These are phyloP conservation scores for Bombus pascuorum DNA, from an alignment of 1,140 invertebrate genomes.

Conservation along the genomic window DNA sequence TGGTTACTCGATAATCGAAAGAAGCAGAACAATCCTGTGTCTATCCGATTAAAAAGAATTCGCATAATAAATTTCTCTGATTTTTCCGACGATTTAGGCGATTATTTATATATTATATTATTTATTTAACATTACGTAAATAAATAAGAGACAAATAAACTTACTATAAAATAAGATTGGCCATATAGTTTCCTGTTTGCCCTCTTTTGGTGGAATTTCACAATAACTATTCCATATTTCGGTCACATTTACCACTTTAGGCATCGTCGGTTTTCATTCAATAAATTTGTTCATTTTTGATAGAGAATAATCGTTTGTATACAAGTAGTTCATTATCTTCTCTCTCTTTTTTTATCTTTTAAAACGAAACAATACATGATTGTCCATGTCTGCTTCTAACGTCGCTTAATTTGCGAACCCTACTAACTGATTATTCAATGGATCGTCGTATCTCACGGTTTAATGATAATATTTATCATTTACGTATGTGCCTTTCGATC, in stretches of 20 bases:
- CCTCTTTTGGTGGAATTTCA: accelerated
- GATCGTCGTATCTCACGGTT: not conserved
- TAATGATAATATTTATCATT: conserved; percentile 14
- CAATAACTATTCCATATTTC: not conserved
- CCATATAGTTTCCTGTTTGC: not conserved
- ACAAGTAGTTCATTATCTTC: too few species aligned
- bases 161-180: not conserved
- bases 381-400: too few species aligned
- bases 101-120: not conserved
- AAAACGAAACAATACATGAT: too few species aligned
- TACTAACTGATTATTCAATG: not conserved
- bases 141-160: not conserved
- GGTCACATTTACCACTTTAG: not conserved
- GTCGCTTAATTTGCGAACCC: too few species aligned
- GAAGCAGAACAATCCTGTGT: not conserved
- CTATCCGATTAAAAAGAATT: not conserved
- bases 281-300: not conserved
- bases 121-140: not conserved
- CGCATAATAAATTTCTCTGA: not conserved
- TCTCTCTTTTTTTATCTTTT: too few species aligned
- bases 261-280: not conserved
- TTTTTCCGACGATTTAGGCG: not conserved
- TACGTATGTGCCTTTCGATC: not conserved
- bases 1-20: not conserved
- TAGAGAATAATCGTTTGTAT: too few species aligned